These are phyloP conservation scores for Lasioglossum lativentre DNA, from an alignment of 2,888 invertebrate species.

Conservation along the genomic window DNA sequence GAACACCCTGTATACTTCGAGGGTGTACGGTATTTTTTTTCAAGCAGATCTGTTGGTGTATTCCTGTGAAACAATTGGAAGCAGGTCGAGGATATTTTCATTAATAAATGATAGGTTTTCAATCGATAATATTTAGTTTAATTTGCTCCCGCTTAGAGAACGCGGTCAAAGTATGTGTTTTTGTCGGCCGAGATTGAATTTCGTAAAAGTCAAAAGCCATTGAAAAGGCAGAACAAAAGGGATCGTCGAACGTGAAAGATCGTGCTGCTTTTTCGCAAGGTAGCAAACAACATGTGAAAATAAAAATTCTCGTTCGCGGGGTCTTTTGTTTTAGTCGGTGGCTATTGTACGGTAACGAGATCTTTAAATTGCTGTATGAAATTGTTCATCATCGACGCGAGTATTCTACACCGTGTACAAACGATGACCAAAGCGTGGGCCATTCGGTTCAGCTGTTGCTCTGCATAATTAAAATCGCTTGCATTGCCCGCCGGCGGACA, in stretches of 20 bases:
- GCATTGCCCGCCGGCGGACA: neutral
- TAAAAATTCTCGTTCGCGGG: neutral
- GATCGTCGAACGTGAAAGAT: neutral
- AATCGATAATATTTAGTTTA: too few species aligned
- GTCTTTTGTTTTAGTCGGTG: neutral
- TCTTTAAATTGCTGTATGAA: neutral
- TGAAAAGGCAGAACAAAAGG: too few species aligned
- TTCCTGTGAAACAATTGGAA: too few species aligned
- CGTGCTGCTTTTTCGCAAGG: too few species aligned
- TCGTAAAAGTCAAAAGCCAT: too few species aligned
- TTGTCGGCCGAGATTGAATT: too few species aligned
- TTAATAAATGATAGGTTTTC: too few species aligned
- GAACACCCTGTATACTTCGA: too few species aligned
- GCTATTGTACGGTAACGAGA: neutral
- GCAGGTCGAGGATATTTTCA: too few species aligned
- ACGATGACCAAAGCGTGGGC: neutral
- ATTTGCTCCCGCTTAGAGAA: too few species aligned
- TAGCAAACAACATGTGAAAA: neutral
- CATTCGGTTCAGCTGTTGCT: slow-evolving; percentile 22
- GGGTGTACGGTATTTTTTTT: neutral
- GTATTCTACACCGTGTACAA: neutral
- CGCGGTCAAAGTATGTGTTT: too few species aligned
- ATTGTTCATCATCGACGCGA: neutral
- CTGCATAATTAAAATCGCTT: slow-evolving; percentile 37
- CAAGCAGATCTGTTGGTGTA: neutral